These are phyloP conservation scores for Harpagifer antarcticus DNA, from an alignment of 2,797 vertebrate species.

Conservation along the genomic window DNA sequence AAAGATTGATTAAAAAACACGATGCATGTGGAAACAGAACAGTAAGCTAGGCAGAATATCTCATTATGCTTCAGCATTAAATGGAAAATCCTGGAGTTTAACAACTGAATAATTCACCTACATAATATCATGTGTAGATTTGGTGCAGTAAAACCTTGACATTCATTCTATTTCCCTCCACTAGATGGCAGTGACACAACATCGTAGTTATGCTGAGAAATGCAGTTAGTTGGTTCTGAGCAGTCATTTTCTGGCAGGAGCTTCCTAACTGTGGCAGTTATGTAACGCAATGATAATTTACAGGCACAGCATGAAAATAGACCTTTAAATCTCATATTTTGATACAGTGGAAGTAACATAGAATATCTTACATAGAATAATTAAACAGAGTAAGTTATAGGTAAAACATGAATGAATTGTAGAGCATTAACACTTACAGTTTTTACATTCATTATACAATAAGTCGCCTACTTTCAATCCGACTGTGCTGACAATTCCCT, in stretches of 20 bases:
- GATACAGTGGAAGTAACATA: neutral
- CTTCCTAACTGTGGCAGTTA: conserved; percentile 33
- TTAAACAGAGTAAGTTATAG: neutral
- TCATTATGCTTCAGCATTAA: neutral
- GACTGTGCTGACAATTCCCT: conserved; percentile 55
- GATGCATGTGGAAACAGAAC: neutral
- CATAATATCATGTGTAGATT: neutral
- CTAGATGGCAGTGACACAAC: conserved; percentile 59
- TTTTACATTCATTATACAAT: conserved; percentile 8
- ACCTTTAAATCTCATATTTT: neutral
- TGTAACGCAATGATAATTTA: conserved; percentile 30
- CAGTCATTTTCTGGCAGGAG: conserved; percentile 24
- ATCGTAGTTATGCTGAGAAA: neutral
- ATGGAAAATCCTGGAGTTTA: neutral
- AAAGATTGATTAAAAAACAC: conserved; percentile 29
- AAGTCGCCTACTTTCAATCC: conserved; percentile 22
- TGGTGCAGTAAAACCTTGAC: conserved; percentile 20
- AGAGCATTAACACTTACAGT: neutral
- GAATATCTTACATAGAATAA: neutral
- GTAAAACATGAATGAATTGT: neutral
- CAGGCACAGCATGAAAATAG: neutral
- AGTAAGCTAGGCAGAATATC: fast-evolving
- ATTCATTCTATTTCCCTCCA: conserved; percentile 34
- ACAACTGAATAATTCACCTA: neutral
- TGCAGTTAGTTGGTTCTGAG: conserved; percentile 7